Conservation (phyloP, 1,140 invertebrate genomes). For the Neelides sp. region DNA sequence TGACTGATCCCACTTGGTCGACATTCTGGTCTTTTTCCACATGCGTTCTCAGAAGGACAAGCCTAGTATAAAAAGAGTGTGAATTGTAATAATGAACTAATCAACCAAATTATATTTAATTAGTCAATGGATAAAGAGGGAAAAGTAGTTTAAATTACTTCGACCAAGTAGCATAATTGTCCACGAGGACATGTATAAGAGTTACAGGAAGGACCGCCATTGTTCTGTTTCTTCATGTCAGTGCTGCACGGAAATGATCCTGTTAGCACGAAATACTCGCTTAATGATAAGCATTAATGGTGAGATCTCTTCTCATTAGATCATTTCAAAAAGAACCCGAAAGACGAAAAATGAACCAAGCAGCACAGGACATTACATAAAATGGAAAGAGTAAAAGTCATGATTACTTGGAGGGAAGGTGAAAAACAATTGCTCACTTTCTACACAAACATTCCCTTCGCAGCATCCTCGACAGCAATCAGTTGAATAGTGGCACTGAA, state of each 20-base stretch:
- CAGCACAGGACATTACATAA: too few species aligned
- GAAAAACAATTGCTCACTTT: conserved; percentile 12
- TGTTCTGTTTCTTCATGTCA: conserved; percentile 13
- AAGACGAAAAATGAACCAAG: too few species aligned
- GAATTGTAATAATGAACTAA: too few species aligned
- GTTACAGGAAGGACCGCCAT: conserved; percentile 15
- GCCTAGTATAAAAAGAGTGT: too few species aligned
- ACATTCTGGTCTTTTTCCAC: conserved; percentile 7
- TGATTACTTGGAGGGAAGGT: too few species aligned
- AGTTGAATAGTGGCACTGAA: conserved; percentile 17
- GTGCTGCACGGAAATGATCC: conserved; percentile 22
- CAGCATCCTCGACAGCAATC: conserved; percentile 26
- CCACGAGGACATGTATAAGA: conserved; percentile 14
- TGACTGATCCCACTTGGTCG: conserved; percentile 4
- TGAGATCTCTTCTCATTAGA: too few species aligned
- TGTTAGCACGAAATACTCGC: too few species aligned
- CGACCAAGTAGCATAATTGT: conserved; percentile 21
- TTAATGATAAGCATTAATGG: too few species aligned
- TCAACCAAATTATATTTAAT: too few species aligned
- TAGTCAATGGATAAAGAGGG: too few species aligned
- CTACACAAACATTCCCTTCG: conserved; percentile 22
- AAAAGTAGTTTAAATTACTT: conserved; percentile 11
- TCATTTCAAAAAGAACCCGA: too few species aligned
- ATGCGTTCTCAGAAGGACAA: conserved; percentile 20
- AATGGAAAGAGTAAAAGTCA: too few species aligned